phyloP scores from a whole-genome alignment of 2,888 invertebrate species.

The Leptopilina drosophilae region DNA sequence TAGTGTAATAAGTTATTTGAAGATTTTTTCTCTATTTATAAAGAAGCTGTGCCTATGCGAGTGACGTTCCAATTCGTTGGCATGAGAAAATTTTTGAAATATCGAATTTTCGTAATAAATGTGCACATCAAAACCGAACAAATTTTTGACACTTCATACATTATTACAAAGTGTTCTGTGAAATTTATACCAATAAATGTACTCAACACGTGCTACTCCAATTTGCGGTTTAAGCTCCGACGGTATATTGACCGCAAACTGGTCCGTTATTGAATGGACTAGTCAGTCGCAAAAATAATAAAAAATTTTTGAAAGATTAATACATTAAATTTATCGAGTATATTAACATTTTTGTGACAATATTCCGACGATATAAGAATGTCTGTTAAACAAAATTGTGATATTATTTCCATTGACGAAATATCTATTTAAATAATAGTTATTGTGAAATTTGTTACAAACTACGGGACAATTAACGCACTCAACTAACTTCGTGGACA shows the following conservation, averaged over 20 bases:
- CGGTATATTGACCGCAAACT: constrained; percentile 6
- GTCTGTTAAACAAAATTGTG: too few species aligned
- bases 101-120: background rate
- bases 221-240: constrained; percentile 21
- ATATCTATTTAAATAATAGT: background rate
- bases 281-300: background rate
- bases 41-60: background rate
- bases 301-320: background rate
- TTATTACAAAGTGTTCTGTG: constrained; percentile 24
- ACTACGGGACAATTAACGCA: background rate
- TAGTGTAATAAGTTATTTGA: background rate
- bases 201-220: constrained; percentile 22
- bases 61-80: background rate
- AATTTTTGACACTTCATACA: constrained; percentile 27
- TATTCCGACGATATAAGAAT: too few species aligned
- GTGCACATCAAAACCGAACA: background rate
- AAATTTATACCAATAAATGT: constrained; percentile 43
- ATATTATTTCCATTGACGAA: too few species aligned
- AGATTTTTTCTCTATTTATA: background rate
- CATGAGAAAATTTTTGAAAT: background rate
- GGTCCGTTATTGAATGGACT: background rate
- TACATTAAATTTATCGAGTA: background rate
- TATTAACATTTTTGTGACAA: background rate
- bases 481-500: too few species aligned
- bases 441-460: background rate